phyloP scores from a whole-genome alignment of 2,113 vertebrate species.

The Tetrax tetrax region DNA sequence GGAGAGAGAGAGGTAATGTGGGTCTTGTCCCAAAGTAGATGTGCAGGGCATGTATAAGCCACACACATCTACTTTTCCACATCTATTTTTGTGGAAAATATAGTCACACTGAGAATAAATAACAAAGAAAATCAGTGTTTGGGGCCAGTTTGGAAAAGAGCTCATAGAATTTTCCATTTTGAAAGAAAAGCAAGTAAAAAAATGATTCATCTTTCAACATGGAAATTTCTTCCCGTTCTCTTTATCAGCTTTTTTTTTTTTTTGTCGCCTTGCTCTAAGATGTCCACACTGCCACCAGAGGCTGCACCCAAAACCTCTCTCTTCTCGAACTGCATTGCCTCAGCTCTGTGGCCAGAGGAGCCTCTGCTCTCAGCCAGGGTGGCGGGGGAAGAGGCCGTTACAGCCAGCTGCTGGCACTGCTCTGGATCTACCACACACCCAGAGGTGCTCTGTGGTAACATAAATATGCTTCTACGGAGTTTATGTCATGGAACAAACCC shows the following conservation, averaged over 20 bases:
- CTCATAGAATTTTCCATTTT: background rate
- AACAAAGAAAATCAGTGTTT: background rate
- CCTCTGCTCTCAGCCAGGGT: background rate
- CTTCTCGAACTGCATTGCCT: background rate
- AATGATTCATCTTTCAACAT: background rate
- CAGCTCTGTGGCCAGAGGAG: fast-evolving
- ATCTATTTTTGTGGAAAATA: background rate
- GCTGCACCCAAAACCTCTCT: background rate
- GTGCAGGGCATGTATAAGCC: background rate
- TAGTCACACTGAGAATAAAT: background rate
- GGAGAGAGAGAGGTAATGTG: background rate
- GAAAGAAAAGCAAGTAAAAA: background rate
- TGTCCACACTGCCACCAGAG: background rate
- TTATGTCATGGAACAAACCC: background rate
- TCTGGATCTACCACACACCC: background rate
- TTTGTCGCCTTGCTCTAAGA: background rate
- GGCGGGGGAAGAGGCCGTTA: background rate
- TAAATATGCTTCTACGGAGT: background rate
- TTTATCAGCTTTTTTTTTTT: background rate
- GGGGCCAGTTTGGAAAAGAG: background rate
- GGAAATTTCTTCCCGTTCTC: background rate
- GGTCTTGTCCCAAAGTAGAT: background rate
- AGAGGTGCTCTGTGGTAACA: background rate
- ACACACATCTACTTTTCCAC: too few species aligned
- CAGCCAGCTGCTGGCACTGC: background rate